Evolutionary conservation across 2,888 invertebrate species (phyloP).

Genomic region (Drosophila emarginata): DNA sequence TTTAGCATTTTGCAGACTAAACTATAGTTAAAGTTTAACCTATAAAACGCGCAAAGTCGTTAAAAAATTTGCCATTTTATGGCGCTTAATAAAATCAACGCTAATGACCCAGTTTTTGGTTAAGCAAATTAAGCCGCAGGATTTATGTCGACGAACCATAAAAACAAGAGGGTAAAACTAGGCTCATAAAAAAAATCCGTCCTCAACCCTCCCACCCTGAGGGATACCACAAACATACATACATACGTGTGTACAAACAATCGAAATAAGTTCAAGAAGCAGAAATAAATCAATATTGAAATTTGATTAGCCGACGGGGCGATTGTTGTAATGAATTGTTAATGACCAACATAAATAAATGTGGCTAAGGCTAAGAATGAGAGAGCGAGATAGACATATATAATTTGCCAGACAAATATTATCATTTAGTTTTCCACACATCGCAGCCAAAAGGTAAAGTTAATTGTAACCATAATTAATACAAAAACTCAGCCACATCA

Average conservation of each 20-base stretch:
- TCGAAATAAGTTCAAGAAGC: conserved; percentile 14
- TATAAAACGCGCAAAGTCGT: conserved; percentile 35
- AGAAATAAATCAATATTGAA: conserved; percentile 50
- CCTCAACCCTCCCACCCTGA: background rate
- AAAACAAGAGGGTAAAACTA: conserved; percentile 21
- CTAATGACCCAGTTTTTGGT: conserved; percentile 64
- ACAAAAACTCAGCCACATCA: conserved; percentile 35
- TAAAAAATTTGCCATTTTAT: conserved; percentile 45
- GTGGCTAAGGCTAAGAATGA: background rate
- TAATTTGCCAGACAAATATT: conserved; percentile 2
- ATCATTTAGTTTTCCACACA: conserved; percentile 7
- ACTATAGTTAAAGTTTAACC: background rate
- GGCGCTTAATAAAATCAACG: conserved; percentile 57
- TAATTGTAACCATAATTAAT: conserved; percentile 9
- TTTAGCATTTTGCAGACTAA: background rate
- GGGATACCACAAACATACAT: background rate
- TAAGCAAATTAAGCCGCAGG: conserved; percentile 51
- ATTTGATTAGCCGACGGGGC: conserved; percentile 56
- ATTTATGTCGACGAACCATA: conserved; percentile 45
- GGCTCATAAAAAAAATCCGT: conserved; percentile 52
- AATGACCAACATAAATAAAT: conserved; percentile 58
- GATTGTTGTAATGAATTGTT: conserved; percentile 57
- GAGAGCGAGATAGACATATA: background rate
- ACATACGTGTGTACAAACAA: background rate
- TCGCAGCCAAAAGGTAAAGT: conserved; percentile 19